Evolutionary conservation across 2,113 vertebrate species (phyloP).

Genomic region (Sclerurus mexicanus): DNA sequence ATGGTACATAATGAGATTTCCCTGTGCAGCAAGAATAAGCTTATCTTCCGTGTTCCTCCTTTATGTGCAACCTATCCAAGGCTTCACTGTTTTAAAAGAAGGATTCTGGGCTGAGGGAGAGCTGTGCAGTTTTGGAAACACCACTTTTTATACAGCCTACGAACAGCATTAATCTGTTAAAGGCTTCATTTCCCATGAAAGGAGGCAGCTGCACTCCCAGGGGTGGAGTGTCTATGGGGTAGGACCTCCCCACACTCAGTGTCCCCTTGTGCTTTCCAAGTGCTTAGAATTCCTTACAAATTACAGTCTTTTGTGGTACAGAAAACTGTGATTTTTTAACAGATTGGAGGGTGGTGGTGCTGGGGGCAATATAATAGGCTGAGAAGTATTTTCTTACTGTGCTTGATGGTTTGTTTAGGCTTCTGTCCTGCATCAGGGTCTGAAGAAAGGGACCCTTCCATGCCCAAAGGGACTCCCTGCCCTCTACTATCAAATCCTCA

Average conservation of each 20-base stretch:
- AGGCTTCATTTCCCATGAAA: background rate
- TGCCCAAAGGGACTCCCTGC: background rate
- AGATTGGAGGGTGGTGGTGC: background rate
- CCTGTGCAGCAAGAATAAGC: background rate
- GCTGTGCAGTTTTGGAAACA: background rate
- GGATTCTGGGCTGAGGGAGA: background rate
- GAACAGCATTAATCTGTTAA: background rate
- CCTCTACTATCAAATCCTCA: background rate
- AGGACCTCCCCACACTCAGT: background rate
- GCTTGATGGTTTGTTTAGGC: slow-evolving; percentile 16
- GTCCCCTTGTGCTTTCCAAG: slow-evolving; percentile 45
- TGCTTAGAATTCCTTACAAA: slow-evolving; percentile 53
- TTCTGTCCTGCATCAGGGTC: background rate
- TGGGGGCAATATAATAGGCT: slow-evolving; percentile 12
- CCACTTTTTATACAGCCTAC: background rate
- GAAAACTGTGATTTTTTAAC: slow-evolving; percentile 41
- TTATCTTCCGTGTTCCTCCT: background rate
- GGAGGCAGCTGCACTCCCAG: slow-evolving; percentile 16
- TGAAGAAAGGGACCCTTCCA: background rate
- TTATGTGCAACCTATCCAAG: background rate
- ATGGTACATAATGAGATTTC: background rate
- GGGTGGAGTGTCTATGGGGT: background rate
- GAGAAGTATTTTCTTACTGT: slow-evolving; percentile 36
- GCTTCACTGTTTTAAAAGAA: background rate
- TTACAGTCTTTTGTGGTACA: slow-evolving; percentile 41